Evolutionary conservation across 1,140 invertebrate species (phyloP).

Genomic region (Catajapyx aquilonaris): DNA sequence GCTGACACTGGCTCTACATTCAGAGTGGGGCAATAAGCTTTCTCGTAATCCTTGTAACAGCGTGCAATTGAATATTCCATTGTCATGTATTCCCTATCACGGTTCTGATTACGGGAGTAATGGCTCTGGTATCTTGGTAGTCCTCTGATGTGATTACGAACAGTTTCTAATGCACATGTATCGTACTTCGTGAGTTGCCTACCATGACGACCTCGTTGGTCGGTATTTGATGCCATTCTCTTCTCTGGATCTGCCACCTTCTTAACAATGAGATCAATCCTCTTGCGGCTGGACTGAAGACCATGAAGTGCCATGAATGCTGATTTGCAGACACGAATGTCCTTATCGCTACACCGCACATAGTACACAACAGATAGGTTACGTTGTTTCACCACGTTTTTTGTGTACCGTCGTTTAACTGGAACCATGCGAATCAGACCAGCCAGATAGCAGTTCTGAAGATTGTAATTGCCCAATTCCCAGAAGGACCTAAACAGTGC

Average conservation of each 20-base stretch:
- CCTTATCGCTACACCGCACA: neutral
- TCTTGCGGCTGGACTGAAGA: neutral
- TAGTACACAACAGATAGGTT: neutral
- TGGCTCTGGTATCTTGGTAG: neutral
- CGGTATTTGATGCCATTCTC: neutral
- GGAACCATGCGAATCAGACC: neutral
- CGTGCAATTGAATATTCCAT: constrained; percentile 4
- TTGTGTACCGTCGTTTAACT: neutral
- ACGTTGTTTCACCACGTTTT: neutral
- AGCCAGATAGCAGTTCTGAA: too few species aligned
- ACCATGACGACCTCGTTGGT: neutral
- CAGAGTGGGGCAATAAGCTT: too few species aligned
- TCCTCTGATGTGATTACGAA: neutral
- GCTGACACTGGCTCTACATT: too few species aligned
- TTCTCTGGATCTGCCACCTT: neutral
- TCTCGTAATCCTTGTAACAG: neutral
- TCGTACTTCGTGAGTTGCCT: neutral
- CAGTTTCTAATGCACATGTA: neutral
- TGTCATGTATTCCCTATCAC: constrained; percentile 4
- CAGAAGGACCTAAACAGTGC: too few species aligned
- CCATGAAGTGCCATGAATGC: neutral
- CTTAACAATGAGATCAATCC: neutral
- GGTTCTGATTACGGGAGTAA: neutral
- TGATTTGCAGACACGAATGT: neutral
- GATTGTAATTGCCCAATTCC: too few species aligned